Conservation (phyloP, 1,140 invertebrate genomes). For the Nasonia giraulti region DNA sequence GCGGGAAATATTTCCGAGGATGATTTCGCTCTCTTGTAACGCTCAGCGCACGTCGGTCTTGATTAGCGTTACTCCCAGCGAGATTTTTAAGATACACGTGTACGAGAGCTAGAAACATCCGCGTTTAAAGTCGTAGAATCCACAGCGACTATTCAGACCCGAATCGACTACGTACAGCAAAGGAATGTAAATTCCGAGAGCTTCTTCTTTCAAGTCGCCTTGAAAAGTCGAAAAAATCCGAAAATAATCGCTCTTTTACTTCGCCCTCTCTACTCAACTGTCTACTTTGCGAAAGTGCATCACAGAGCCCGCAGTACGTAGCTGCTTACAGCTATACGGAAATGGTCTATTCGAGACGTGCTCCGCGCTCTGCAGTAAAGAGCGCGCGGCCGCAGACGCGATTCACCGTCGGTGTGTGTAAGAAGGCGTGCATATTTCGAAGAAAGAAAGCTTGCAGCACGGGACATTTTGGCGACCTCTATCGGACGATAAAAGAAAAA, state of each 20-base stretch:
- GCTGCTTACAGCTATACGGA: background rate
- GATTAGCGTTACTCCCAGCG: no score
- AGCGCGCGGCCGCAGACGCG: background rate
- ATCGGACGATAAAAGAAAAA: background rate
- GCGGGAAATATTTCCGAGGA: no score
- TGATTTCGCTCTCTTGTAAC: no score
- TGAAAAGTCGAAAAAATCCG: background rate
- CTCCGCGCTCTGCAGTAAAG: background rate
- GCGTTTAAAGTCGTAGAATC: no score
- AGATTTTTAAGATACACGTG: no score
- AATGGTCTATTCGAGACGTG: slow-evolving; percentile 3
- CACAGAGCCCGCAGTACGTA: background rate
- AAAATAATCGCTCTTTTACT: background rate
- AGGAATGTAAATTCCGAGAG: no score
- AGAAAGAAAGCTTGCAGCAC: background rate
- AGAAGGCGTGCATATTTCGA: background rate
- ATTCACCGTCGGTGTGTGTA: background rate
- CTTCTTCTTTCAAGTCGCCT: no score
- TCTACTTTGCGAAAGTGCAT: background rate
- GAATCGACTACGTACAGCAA: no score
- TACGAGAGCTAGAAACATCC: no score
- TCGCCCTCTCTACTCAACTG: background rate
- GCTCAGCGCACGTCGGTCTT: no score
- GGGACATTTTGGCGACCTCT: background rate
- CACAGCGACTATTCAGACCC: no score